phyloP scores from a whole-genome alignment of 2,797 vertebrate genomes.

The Pempheris klunzingeri region DNA sequence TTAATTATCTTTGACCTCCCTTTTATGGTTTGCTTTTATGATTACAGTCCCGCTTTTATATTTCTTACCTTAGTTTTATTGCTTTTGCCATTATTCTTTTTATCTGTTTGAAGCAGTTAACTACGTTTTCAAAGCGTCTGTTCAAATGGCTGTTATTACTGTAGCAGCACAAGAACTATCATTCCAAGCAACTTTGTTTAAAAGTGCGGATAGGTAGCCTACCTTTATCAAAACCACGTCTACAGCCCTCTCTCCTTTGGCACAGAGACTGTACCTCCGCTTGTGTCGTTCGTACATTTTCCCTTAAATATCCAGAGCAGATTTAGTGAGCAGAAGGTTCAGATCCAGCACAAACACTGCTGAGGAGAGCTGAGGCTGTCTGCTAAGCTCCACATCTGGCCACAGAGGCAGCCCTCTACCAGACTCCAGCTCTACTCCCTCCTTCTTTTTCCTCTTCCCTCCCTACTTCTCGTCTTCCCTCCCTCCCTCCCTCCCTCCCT shows the following conservation, averaged over 20 bases:
- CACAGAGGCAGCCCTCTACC: conserved; percentile 73
- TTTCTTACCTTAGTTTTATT: conserved; percentile 38
- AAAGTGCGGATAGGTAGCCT: conserved; percentile 67
- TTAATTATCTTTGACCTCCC: conserved; percentile 29
- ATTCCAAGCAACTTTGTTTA: conserved; percentile 63
- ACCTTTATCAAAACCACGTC: conserved; percentile 98
- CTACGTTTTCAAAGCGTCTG: conserved; percentile 35
- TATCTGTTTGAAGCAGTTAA: conserved; percentile 44
- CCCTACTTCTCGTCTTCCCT: conserved; percentile 45
- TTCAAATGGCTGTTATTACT: conserved; percentile 47
- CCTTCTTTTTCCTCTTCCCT: conserved; percentile 53
- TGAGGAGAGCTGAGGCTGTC: conserved; percentile 63
- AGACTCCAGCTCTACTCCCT: conserved; percentile 70
- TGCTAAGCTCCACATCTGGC: conserved; percentile 82
- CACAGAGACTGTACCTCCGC: conserved; percentile 94
- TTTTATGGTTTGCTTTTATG: conserved; percentile 43
- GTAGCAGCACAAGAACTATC: conserved; percentile 16
- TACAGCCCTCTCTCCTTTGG: conserved; percentile 91
- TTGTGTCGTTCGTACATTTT: conserved; percentile 96
- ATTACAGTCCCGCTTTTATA: conserved; percentile 33
- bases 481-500: conserved; percentile 55
- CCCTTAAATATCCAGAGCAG: conserved; percentile 57
- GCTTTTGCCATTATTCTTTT: conserved; percentile 29
- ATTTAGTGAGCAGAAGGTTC: conserved; percentile 40
- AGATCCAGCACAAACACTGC: conserved; percentile 62